Percentiles rank a stretch among this genome's conserved stretches.
phyloP scores from a whole-genome alignment of 2,797 vertebrate species.

The Ctenosaura bakeri region DNA sequence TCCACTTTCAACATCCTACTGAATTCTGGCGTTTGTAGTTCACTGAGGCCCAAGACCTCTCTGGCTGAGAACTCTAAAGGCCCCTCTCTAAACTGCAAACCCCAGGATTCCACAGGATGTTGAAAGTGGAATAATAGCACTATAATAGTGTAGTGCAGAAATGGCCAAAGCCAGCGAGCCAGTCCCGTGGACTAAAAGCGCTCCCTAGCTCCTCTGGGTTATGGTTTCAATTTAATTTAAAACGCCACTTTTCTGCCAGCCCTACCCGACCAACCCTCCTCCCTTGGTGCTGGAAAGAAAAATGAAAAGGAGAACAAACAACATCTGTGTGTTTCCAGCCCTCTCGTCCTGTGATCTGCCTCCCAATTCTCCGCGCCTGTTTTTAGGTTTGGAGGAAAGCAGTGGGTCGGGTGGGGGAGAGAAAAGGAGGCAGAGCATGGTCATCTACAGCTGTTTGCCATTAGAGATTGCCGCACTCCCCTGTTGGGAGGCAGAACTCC shows the following conservation, averaged over 20 bases:
- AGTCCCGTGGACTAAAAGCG: background rate
- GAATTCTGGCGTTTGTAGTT: too few species aligned
- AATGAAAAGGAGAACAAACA: background rate
- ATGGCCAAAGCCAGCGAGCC: background rate
- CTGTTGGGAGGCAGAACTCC: background rate
- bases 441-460: slow-evolving; percentile 40
- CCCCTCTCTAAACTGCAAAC: too few species aligned
- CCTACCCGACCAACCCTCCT: too few species aligned
- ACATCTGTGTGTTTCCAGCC: background rate
- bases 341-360: background rate
- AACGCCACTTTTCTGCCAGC: background rate
- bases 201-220: background rate
- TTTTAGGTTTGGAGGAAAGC: slow-evolving; percentile 12
- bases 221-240: background rate
- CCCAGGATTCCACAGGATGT: background rate
- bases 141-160: too few species aligned
- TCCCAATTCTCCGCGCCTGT: background rate
- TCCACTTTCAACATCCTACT: too few species aligned
- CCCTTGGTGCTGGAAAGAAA: background rate
- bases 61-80: too few species aligned
- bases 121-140: background rate
- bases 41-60: too few species aligned
- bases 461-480: background rate
- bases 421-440: background rate
- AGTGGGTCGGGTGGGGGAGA: too few species aligned